Evolutionary conservation across 1,140 invertebrate species (phyloP), one percentile per base, ranked within the genome.

Genomic region (Argopecten irradians): DNA sequence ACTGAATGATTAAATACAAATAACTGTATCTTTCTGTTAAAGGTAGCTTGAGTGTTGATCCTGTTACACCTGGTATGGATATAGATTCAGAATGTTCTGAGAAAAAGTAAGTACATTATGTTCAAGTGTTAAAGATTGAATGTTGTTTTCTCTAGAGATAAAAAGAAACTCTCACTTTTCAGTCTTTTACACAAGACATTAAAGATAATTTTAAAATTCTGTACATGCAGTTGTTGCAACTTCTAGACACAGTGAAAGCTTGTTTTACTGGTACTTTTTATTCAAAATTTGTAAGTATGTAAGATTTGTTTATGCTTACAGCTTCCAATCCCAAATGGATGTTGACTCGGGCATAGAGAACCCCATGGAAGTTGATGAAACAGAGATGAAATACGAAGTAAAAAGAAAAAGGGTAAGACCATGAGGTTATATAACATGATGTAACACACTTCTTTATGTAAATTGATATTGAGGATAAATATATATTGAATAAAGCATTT

Each of bases 281-380:
- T 39, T 8, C 36, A 39, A 11, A 19, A 3, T 19, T 19, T 55
- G 43, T 55, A 13, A 55, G 7, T 19, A 13, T 55, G 22, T 19
- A 46, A 16, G 3, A 19, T 46, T 46, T 46, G 1, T 46, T 46
- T 46, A 22, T 46, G 19, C 82, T 89, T 87, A 39, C 88, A 93
- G 90, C 39, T 92, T 89, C 85, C 92, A 94, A 85, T 94, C 94
- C 83, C 95, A 96, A 87, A 96, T 97, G 43, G 97, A 97, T 95
- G 97, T 97, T 55, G 97, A 97, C 95, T 97, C 97, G 82, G 97
- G 97, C 16, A 97, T 97, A 93, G 97, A 97, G 94, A 97, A 71
- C n/a, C 55, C 97, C 93, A 97, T 97, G 97, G 97, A 97, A 95
- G 97, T 97, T 7, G 97, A 97, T 92, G 95, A 96, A 34, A 82